phyloP scores from a whole-genome alignment of 2,113 vertebrate genomes.

The Blennius ocellaris region DNA sequence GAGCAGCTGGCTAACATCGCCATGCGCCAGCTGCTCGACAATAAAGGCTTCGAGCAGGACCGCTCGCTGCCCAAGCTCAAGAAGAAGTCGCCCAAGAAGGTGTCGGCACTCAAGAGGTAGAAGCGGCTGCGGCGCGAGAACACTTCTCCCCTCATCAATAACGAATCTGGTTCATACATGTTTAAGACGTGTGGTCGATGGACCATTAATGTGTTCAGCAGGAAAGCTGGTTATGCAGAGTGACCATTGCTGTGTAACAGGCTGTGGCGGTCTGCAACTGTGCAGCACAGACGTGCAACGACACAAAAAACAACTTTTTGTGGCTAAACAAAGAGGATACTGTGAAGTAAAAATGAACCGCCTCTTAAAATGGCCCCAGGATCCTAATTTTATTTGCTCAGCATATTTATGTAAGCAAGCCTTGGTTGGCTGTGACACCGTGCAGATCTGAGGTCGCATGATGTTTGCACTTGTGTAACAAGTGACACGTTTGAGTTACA shows the following conservation, averaged over 20 bases:
- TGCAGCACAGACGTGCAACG: background rate
- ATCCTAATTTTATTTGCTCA: background rate
- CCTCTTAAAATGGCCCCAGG: background rate
- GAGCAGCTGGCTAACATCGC: conserved; percentile 99
- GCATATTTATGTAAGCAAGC: conserved; percentile 2
- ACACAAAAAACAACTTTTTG: too few species aligned
- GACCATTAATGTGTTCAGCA: conserved; percentile 1
- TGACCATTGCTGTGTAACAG: background rate
- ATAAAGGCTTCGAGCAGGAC: conserved; percentile 97
- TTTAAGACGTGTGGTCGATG: background rate
- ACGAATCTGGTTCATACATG: background rate
- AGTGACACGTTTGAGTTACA: too few species aligned
- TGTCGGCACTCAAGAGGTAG: conserved; percentile 95
- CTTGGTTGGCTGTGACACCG: background rate
- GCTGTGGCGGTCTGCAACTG: background rate
- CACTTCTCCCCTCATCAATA: background rate
- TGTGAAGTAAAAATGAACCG: too few species aligned
- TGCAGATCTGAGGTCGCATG: background rate
- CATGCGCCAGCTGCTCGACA: conserved; percentile 96
- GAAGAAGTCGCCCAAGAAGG: conserved; percentile 96
- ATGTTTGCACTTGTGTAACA: background rate
- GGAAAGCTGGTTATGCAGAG: conserved; percentile 3
- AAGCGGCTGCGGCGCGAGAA: conserved; percentile 16
- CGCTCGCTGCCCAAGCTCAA: conserved; percentile 95
- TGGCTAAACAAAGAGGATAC: too few species aligned